Percentiles rank a stretch among this genome's conserved stretches.
Evolutionary conservation across 2,113 vertebrate species (phyloP).

Genomic region (Cardinalis cardinalis): DNA sequence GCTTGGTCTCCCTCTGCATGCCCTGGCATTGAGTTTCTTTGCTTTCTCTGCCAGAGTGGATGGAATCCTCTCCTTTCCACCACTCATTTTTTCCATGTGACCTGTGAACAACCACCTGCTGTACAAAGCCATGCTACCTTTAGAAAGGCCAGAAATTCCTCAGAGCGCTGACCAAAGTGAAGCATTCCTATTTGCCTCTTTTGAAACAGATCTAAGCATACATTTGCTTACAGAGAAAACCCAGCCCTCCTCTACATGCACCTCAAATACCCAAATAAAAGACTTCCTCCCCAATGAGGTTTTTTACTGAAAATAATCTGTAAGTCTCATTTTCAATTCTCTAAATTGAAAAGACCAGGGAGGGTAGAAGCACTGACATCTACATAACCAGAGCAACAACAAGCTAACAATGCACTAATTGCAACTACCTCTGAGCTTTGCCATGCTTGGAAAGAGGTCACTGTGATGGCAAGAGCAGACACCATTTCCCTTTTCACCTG

Average conservation of each 20-base stretch:
- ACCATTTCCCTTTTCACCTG: neutral
- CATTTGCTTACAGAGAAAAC: neutral
- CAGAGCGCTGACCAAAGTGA: rapidly evolving
- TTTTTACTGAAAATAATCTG: neutral
- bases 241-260: neutral
- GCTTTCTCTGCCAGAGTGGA: neutral
- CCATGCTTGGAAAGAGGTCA: neutral
- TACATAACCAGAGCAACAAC: neutral
- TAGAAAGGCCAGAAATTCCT: neutral
- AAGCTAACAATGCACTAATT: slow-evolving; percentile 30
- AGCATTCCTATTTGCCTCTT: neutral
- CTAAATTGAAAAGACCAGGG: neutral
- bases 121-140: rapidly evolving
- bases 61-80: neutral
- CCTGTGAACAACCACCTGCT: neutral
- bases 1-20: rapidly evolving
- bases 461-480: neutral
- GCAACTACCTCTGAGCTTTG: neutral
- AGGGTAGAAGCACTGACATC: neutral
- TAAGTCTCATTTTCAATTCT: neutral
- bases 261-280: neutral
- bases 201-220: neutral
- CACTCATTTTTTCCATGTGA: neutral
- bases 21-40: neutral
- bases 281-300: neutral